Evolutionary conservation across 2,113 vertebrate genomes (phyloP).

Genomic region (Anoura caudifer): DNA sequence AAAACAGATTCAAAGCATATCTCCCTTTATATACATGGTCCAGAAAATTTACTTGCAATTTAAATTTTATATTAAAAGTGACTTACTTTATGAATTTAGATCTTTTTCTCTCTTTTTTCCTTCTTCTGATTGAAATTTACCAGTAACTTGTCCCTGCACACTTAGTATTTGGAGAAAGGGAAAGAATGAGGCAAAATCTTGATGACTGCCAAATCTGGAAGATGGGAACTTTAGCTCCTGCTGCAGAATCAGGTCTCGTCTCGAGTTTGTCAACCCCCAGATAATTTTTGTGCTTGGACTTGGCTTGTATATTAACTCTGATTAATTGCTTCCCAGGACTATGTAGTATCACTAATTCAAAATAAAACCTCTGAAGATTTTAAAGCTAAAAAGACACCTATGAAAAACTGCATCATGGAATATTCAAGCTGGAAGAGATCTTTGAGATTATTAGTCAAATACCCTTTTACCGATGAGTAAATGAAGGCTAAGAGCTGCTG

Average conservation of each 20-base stretch:
- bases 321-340: not conserved
- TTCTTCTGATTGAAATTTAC: not conserved
- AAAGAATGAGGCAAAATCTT: not conserved
- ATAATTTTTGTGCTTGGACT: not conserved
- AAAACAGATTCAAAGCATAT: slow-evolving; percentile 19
- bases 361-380: slow-evolving; percentile 10
- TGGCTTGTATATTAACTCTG: not conserved
- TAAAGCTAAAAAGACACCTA: not conserved
- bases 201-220: not conserved
- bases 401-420: not conserved
- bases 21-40: not conserved
- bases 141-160: not conserved
- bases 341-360: not conserved
- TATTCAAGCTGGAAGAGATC: not conserved
- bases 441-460: not conserved
- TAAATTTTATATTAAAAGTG: not conserved
- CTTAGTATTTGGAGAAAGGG: not conserved
- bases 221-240: not conserved
- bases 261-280: not conserved
- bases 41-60: not conserved
- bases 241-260: not conserved
- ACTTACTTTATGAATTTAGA: not conserved
- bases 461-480: not conserved
- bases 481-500: not conserved
- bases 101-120: not conserved